Evolutionary conservation across 2,113 vertebrate species (phyloP).

Genomic region (Vanacampus margaritifer): DNA sequence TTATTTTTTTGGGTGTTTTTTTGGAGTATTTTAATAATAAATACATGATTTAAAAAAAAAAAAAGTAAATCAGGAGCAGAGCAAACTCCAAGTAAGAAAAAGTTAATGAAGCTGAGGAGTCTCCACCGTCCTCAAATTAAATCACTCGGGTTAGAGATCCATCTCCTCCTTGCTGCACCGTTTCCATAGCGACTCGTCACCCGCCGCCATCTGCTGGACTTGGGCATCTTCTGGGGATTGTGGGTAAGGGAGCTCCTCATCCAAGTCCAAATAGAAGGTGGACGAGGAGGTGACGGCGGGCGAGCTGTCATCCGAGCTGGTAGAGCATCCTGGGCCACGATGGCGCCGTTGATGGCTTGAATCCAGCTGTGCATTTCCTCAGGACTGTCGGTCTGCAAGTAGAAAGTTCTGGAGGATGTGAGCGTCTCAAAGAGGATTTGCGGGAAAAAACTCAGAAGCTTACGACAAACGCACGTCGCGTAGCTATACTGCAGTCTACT

Average conservation of each 20-base stretch:
- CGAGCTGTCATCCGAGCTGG: conserved; percentile 77
- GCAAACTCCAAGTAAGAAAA: not conserved
- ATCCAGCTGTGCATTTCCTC: conserved; percentile 99
- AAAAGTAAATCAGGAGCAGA: not conserved
- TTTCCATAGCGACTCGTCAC: conserved; percentile 43
- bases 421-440: conserved; percentile 96
- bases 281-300: conserved; percentile 51
- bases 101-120: not conserved
- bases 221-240: too few species aligned
- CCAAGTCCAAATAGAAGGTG: conserved; percentile 53
- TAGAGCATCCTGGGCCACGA: conserved; percentile 92
- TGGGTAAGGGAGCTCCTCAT: conserved; percentile 53
- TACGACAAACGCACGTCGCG: too few species aligned
- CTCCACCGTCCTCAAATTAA: not conserved
- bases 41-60: not conserved
- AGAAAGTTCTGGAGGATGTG: conserved; percentile 92
- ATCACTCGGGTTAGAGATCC: too few species aligned
- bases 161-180: too few species aligned
- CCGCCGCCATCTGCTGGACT: too few species aligned
- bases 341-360: conserved; percentile 90
- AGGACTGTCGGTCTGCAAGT: conserved; percentile 93
- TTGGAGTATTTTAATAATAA: not conserved
- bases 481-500: too few species aligned
- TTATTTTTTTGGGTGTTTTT: not conserved
- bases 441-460: too few species aligned